Evolutionary conservation across 2,797 vertebrate species (phyloP).

Genomic region (Notolepis coatsorum): DNA sequence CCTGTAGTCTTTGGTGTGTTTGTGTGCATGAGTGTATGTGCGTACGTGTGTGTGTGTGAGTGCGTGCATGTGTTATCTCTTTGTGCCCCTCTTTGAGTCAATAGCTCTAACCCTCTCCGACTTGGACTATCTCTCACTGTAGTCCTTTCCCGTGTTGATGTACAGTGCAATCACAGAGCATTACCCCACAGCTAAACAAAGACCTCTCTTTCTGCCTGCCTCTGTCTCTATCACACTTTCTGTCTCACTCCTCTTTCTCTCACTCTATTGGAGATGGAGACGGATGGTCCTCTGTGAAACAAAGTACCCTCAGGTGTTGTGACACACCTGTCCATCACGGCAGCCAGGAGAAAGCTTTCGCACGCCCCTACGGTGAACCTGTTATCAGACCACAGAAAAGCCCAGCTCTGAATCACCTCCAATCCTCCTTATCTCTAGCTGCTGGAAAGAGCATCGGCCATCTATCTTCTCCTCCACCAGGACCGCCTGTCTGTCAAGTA

Average conservation of each 20-base stretch:
- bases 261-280: slow-evolving; percentile 33
- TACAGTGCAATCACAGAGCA: slow-evolving; percentile 42
- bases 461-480: slow-evolving; percentile 27
- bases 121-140: no score
- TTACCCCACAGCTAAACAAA: slow-evolving; percentile 13
- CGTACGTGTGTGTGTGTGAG: not conserved
- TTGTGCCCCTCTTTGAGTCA: no score
- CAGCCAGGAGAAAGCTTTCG: slow-evolving; percentile 11
- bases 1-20: not conserved
- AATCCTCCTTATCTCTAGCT: slow-evolving; percentile 30
- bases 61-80: no score
- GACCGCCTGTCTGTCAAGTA: slow-evolving; percentile 40
- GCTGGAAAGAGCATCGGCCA: slow-evolving; percentile 29
- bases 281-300: slow-evolving; percentile 38
- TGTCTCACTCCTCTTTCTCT: no score
- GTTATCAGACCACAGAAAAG: slow-evolving; percentile 19
- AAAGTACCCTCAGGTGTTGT: slow-evolving; percentile 42
- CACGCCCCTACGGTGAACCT: slow-evolving; percentile 18
- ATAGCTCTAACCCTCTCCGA: slow-evolving; percentile 18
- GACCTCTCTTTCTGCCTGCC: no score
- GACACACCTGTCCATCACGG: slow-evolving; percentile 45
- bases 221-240: no score
- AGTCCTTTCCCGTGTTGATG: slow-evolving; percentile 44
- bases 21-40: not conserved
- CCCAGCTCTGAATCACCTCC: slow-evolving; percentile 12